Evolutionary conservation across 2,888 invertebrate genomes (phyloP), one percentile per base, ranked within the genome.

Genomic region (Polydrusus cervinus): DNA sequence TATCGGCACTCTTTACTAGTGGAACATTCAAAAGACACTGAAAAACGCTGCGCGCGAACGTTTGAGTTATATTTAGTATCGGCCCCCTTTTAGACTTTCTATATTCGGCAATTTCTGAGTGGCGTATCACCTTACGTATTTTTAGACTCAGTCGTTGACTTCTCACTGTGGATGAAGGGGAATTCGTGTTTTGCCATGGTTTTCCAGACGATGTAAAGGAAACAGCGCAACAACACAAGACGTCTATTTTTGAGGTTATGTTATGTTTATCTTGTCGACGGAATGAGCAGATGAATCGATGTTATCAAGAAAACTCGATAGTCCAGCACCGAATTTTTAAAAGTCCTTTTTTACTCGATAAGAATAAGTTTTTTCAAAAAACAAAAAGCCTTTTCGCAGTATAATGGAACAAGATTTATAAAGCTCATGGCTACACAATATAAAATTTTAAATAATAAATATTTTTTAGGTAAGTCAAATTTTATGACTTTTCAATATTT

Each of bases 121-220:
- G 82, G 83, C 84, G 81, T 83, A 84, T 84, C 85, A 82, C 81
- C 80, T 79, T 81, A 79, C 81, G 82, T 87, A 86, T 86, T 86
- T 86, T 84, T 86, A 87, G 86, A 81, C 71, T 78, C 82, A 83
- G 86, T 85, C 85, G 84, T 82, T 85, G 86, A 86, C 85, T 84
- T 76, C 66, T 71, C 78, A 71, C 69, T 57, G 74, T 69, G 53
- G 70, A 70, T 53, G 47, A 67, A 34, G 51, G 68, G 45, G 62
- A 62, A 74, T 11, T 16, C 18, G 10, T 60, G 9, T 14, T 38
- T 38, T 38, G 38, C 57, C 57, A 60, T 60, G 57, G 16, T 60
- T 40, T 60, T 60, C 57, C 40, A 38, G 38, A 5, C 25, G 25
- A 53, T 25, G 25, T 7, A 16, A 25, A 53, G 25, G 25, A 53